Evolutionary conservation across 2,888 invertebrate species (phyloP), one percentile per base, ranked within the genome.

Genomic region (Tupiocoris notatus): DNA sequence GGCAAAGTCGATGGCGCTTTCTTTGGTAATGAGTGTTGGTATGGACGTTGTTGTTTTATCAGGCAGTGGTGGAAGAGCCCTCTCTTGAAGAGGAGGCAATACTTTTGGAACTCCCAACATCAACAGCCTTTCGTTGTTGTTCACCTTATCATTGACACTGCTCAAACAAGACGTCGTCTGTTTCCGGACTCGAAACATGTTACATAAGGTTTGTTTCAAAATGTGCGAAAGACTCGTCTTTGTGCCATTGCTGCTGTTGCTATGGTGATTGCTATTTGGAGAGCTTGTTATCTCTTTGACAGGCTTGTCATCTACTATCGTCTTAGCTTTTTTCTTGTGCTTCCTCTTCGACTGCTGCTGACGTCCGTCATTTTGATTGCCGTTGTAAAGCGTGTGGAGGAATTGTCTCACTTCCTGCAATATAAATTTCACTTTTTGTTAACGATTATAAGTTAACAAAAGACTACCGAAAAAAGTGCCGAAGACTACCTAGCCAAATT

Each of bases 121-220:
- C n/a, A 80, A 75, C 17, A 80, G 79, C 18, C 79, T 70, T n/a
- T 76, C 76, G 62, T 70, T 76, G 24, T 67, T 65, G 63, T 76
- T 68, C 22, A 68, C 68, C 17, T 75, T 75, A 23, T 24, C 17
- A 16, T 22, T 3, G 16, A 39, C 12, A 71, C 9, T 76, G 71
- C 1, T 70, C 59, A 20, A 77, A 25, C 73, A 73, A 9, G 73
- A 18, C 16, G 73, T 73, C 22, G 66, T 54, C 56, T 56, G 65
- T 59, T 79, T 80, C 77, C 87, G 86, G 82, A 92, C 92, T 81
- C 91, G 89, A 84, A 94, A 94, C 84, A 94, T 89, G 85, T 92
- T 93, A 84, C 93, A 94, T 82, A 94, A 88, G 65, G 92, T 92
- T 83, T 93, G 93, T 84, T 93, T 94, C 78, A 94, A 87, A 84